Evolutionary conservation across 2,888 invertebrate genomes (phyloP), one percentile per base, ranked within the genome.

Genomic region (Diplolepis rosae): DNA sequence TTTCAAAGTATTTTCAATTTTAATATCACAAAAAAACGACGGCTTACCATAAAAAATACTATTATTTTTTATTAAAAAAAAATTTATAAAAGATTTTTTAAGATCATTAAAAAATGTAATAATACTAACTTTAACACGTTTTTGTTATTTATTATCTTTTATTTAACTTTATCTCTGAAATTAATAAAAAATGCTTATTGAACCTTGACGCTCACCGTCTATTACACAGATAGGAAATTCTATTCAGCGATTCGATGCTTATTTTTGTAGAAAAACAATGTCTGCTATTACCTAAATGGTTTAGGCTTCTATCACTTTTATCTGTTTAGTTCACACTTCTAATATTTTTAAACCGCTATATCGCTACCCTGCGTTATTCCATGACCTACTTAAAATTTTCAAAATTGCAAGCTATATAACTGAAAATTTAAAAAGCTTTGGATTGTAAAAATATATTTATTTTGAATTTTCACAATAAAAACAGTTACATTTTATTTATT

Each of bases 381-480:
- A 22, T 22, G 48, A 48, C 48, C 48, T 48, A 48, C 48, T 48
- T 22, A 22, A 9, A 22, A 7, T 48, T 48, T 48, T 48, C 0
- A 9, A 11, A 48, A 22, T 11, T 22, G 22, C 48, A 48, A 48
- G 48, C 18, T 18, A 48, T n/a, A 22, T 9, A 22, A 48, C 18
- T 11, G 7, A 15, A 18, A 48, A 18, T 3, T 22, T 15, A 22
- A 48, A 4, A 52, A 52, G 7, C 27, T 28, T 52, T n/a, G n/a
- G 15, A 7, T 7, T 52, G 52, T 52, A 52, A 52, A 52, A 52
- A 52, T 52, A 52, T 52, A 27, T 52, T 52, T 52, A 52, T 52
- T 52, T 9, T 3, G 28, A 52, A 28, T 52, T 27, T 28, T n/a
- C 28, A 52, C 7, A 22, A 48, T 48, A 48, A 22, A 48, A 48